Percentiles rank a stretch among this genome's conserved stretches.
phyloP scores from a whole-genome alignment of 2,113 vertebrate species.

The Salvelinus fontinalis region DNA sequence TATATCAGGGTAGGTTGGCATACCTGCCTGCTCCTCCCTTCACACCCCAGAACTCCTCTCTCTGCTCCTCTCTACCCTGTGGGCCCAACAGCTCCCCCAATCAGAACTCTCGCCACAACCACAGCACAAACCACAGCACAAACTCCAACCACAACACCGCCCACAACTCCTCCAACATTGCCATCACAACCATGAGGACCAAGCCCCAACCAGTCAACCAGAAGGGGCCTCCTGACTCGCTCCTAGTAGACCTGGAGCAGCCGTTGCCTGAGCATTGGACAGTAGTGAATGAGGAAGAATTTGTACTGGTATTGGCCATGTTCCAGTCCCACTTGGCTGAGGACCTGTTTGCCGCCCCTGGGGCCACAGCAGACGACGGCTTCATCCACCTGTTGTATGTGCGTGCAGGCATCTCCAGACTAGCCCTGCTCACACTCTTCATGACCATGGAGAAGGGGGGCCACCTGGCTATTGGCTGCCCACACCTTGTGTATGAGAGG shows the following conservation, averaged over 20 bases:
- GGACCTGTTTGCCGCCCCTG: slow-evolving; percentile 81
- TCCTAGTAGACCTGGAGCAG: slow-evolving; percentile 81
- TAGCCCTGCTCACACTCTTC: slow-evolving; percentile 82
- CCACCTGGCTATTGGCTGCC: slow-evolving; percentile 79
- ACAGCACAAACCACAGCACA: slow-evolving; percentile 30
- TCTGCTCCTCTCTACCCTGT: slow-evolving; percentile 56
- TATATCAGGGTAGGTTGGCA: slow-evolving; percentile 80
- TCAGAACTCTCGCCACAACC: slow-evolving; percentile 30
- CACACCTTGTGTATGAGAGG: slow-evolving; percentile 77
- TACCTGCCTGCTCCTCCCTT: slow-evolving; percentile 72
- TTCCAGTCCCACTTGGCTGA: slow-evolving; percentile 88
- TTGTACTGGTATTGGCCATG: slow-evolving; percentile 83
- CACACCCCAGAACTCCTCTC: slow-evolving; percentile 39
- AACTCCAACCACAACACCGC: slow-evolving; percentile 49
- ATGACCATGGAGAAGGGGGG: slow-evolving; percentile 87
- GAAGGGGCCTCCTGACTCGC: slow-evolving; percentile 64
- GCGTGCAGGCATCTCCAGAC: slow-evolving; percentile 81
- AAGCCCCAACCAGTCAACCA: not conserved
- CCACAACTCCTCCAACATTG: slow-evolving; percentile 61
- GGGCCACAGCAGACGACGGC: slow-evolving; percentile 70
- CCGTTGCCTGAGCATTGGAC: slow-evolving; percentile 84
- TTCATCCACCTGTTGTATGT: slow-evolving; percentile 88
- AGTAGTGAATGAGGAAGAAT: slow-evolving; percentile 82
- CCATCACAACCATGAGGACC: slow-evolving; percentile 40
- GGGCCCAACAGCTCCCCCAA: slow-evolving; percentile 24